A percentile compares a stretch with the other conserved stretches of the same genome.
These are phyloP conservation scores for Autographa gamma DNA, from an alignment of 2,888 invertebrate species.

Conservation along the genomic window DNA sequence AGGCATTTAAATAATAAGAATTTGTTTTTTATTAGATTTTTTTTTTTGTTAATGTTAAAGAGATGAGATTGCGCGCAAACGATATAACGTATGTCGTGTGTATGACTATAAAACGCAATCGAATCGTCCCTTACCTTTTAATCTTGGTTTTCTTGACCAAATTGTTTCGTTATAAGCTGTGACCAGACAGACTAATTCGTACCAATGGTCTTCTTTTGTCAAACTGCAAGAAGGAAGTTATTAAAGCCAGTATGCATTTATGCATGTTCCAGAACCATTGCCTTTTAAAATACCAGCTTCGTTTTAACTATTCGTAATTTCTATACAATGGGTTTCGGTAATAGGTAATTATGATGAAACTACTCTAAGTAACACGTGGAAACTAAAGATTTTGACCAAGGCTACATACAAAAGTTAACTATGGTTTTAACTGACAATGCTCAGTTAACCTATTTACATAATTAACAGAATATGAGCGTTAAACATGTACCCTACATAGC, in stretches of 20 bases:
- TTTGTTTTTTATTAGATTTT: no score
- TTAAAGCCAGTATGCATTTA: not conserved
- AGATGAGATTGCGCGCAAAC: no score
- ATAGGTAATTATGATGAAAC: slow-evolving; percentile 5
- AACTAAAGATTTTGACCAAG: slow-evolving; percentile 32
- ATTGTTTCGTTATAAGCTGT: no score
- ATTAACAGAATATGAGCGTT: slow-evolving; percentile 35
- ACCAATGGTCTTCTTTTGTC: not conserved
- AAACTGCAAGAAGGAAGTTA: not conserved
- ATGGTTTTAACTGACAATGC: slow-evolving; percentile 33
- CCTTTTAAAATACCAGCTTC: not conserved
- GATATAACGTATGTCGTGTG: no score
- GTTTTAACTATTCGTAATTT: not conserved
- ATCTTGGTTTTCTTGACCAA: no score
- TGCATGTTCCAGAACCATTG: not conserved
- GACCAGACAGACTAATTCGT: not conserved
- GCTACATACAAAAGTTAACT: slow-evolving; percentile 27
- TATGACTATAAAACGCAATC: no score
- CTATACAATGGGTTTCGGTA: not conserved
- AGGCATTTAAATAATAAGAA: no score
- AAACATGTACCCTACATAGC: slow-evolving; percentile 33
- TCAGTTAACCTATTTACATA: slow-evolving; percentile 48
- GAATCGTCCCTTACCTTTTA: no score
- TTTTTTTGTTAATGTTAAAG: no score
- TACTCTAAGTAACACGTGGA: slow-evolving; percentile 3